Conservation (phyloP, 2,888 invertebrate species). For the Syrphus vitripennis region DNA sequence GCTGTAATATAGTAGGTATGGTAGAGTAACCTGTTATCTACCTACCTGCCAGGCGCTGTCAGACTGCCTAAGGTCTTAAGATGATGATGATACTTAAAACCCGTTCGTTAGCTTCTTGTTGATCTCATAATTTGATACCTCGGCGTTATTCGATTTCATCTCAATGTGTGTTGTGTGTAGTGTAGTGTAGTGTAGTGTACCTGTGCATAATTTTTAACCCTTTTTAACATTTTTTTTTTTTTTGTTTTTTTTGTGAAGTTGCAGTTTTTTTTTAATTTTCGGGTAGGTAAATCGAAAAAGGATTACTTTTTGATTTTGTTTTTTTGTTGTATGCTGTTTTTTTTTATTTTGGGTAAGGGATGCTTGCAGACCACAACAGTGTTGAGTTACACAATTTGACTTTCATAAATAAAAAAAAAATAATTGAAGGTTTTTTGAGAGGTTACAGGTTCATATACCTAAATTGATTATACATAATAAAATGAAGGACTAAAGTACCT, state of each 20-base stretch:
- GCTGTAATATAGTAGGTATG: not conserved
- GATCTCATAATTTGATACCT: slow-evolving; percentile 72
- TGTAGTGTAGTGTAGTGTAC: no score
- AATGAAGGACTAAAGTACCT: not conserved
- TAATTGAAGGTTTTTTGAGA: not conserved
- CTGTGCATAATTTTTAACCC: slow-evolving; percentile 48
- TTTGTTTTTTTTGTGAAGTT: slow-evolving; percentile 20
- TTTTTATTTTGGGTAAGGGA: not conserved
- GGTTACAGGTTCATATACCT: no score
- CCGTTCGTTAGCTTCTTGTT: slow-evolving; percentile 72
- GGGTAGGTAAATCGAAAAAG: slow-evolving; percentile 18
- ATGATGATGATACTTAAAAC: slow-evolving; percentile 72
- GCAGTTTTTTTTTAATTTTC: slow-evolving; percentile 34
- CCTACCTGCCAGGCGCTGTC: slow-evolving; percentile 69
- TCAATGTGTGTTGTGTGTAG: slow-evolving; percentile 26
- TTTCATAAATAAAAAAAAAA: slow-evolving; percentile 10
- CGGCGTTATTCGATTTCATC: slow-evolving; percentile 68
- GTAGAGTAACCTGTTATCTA: slow-evolving; percentile 65
- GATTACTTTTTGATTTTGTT: slow-evolving; percentile 24
- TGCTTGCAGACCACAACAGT: slow-evolving; percentile 40
- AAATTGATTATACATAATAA: no score
- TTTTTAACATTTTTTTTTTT: slow-evolving; percentile 8
- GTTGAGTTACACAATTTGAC: slow-evolving; percentile 38
- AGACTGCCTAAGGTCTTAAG: slow-evolving; percentile 64
- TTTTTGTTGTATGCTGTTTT: not conserved